Percentiles rank a stretch among this genome's conserved stretches.
These are phyloP conservation scores for Botia kubotai DNA, from an alignment of 2,797 vertebrate species.

Conservation along the genomic window DNA sequence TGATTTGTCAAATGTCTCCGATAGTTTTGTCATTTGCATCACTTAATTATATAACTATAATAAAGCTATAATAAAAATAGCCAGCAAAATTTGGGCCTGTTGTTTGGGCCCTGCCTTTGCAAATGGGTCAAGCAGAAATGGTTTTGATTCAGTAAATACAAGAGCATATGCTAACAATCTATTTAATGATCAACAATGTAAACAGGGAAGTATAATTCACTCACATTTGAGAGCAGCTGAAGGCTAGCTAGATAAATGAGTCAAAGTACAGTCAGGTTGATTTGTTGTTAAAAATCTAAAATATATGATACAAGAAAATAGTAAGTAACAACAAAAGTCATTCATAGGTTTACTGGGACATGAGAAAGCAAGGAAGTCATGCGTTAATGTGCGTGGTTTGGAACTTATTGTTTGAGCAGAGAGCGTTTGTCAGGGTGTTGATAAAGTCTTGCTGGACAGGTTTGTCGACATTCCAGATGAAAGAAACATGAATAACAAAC, in stretches of 20 bases:
- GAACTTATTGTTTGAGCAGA: conserved; percentile 18
- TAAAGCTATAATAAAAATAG: not conserved
- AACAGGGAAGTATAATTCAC: not conserved
- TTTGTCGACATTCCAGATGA: conserved; percentile 71
- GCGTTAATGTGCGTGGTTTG: not conserved
- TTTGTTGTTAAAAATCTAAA: not conserved
- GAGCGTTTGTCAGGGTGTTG: conserved; percentile 40
- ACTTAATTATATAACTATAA: not conserved
- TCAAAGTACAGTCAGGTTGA: not conserved
- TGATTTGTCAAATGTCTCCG: no score
- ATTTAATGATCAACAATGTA: not conserved
- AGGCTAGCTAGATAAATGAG: not conserved
- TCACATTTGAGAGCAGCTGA: no score
- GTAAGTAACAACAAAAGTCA: not conserved
- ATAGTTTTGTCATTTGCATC: no score
- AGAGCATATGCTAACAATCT: not conserved
- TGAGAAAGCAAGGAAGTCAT: not conserved
- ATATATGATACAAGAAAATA: not conserved
- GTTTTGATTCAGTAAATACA: not conserved
- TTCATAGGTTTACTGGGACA: not conserved
- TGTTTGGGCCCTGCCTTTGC: not conserved
- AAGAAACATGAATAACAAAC: conserved; percentile 54
- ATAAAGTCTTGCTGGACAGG: conserved; percentile 56
- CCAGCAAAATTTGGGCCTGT: not conserved
- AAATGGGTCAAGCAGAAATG: not conserved